Evolutionary conservation across 1,140 invertebrate genomes (phyloP).

Genomic region (Proctacanthus coquilletti): DNA sequence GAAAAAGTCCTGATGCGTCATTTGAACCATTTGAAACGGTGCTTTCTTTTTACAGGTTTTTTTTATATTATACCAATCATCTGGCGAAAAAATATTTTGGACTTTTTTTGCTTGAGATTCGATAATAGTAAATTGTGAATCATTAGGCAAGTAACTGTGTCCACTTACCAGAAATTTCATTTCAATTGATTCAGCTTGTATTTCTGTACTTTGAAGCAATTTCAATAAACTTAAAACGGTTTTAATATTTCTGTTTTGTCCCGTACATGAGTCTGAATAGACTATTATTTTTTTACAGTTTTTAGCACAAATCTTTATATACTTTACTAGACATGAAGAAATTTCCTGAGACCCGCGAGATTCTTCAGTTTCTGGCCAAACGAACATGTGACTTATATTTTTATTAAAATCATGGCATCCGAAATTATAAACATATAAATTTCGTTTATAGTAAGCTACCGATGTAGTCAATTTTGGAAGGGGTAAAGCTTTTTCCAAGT

Average conservation of each 20-base stretch:
- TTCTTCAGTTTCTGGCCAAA: conserved; percentile 15
- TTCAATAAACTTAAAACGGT: conserved; percentile 16
- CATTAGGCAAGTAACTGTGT: conserved; percentile 15
- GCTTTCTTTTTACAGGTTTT: no score
- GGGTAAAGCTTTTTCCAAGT: conserved; percentile 3
- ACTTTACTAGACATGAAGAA: conserved; percentile 11
- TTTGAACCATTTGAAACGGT: no score
- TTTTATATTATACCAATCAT: no score
- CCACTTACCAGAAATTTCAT: conserved; percentile 17
- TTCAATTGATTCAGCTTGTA: conserved; percentile 14
- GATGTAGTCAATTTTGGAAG: conserved; percentile 4
- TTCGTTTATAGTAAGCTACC: conserved; percentile 7
- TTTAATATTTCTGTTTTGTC: conserved; percentile 20
- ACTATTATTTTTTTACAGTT: conserved; percentile 14
- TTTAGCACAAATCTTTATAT: conserved; percentile 13
- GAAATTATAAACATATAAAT: conserved; percentile 6
- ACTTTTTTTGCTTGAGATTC: no score
- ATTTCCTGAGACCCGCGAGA: conserved; percentile 17
- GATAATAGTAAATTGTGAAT: conserved; percentile 11
- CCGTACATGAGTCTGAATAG: conserved; percentile 18
- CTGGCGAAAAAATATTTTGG: no score
- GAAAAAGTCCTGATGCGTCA: no score
- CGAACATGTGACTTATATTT: conserved; percentile 13
- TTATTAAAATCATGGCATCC: conserved; percentile 11
- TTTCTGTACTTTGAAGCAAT: conserved; percentile 13